A percentile compares a stretch with the other conserved stretches of the same genome.
These are phyloP conservation scores for Numenius arquata DNA, from an alignment of 2,113 vertebrate genomes.

Conservation along the genomic window DNA sequence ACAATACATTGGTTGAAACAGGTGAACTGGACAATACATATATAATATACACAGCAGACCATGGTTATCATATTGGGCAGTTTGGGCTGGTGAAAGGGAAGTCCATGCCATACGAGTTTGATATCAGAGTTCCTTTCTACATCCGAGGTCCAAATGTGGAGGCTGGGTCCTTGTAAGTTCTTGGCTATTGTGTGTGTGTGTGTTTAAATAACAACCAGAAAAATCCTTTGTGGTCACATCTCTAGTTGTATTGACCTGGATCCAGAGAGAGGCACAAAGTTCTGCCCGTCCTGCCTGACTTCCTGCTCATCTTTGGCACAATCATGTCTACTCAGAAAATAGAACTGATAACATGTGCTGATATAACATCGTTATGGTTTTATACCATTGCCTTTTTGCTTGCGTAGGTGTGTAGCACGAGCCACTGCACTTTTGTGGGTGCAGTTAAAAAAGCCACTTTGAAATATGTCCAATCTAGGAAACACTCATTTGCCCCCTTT, in stretches of 20 bases:
- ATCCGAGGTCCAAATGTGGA: constrained; percentile 94
- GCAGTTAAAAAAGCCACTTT: neutral
- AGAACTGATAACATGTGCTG: neutral
- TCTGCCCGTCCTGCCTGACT: neutral
- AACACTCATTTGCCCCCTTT: neutral
- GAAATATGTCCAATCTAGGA: neutral
- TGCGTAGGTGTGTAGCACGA: neutral
- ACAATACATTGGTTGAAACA: constrained; percentile 87
- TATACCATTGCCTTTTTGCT: neutral
- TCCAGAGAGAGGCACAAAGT: neutral
- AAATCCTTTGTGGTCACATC: neutral
- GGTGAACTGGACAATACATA: constrained; percentile 96
- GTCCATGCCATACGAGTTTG: constrained; percentile 98
- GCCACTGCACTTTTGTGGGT: neutral
- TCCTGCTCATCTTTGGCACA: neutral
- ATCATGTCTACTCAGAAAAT: neutral
- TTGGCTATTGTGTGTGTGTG: neutral
- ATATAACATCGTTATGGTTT: neutral
- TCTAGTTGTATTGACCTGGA: neutral
- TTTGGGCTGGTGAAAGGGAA: constrained; percentile 98
- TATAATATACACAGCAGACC: constrained; percentile 94
- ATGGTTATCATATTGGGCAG: constrained; percentile 97
- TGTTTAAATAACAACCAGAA: neutral
- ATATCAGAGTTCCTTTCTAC: constrained; percentile 95
- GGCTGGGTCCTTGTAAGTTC: constrained; percentile 87